Evolutionary conservation across 2,113 vertebrate species (phyloP), one percentile per base, ranked within the genome.

Genomic region (Regulus satrapa): DNA sequence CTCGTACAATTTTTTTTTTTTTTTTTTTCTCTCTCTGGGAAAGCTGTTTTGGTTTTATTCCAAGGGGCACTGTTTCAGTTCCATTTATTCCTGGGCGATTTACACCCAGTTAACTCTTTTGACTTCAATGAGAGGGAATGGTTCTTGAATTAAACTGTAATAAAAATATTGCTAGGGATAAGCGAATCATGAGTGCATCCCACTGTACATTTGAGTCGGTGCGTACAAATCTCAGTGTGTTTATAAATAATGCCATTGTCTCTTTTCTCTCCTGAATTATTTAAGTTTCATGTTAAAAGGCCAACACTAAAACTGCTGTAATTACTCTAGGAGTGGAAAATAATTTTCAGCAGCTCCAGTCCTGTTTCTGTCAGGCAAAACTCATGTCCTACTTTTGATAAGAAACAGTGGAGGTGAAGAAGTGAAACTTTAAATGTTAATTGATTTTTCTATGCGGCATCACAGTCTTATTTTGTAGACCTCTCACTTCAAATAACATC

Each of bases 51-150:
- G 92, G 90, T 90, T 24, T 73, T 88, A 85, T 80, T 96, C 88
- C 90, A 88, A 92, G 62, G 58, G 78, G 62, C 71, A 89, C 82
- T 85, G n/a, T 80, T 96, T 92, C 54, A 61, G 68, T 93, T 94
- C 71, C 58, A 56, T 71, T 87, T 93, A 68, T 72, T 92, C 55
- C 55, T 55, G 12, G 10, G 85, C 92, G 74, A 90, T 85, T 95
- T 94, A 89, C 45, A 94, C 41, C 62, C 69, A 91, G 59, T 95
- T 94, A 96, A 95, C 78, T 94, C 63, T 93, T 91, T 78, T 91
- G 63, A 74, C 55, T 94, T 93, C 76, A 81, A 81, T 73, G 29
- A 80, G 36, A 54, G 6, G 36, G 52, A 87, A 78, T 23, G 5
- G 19, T 62, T 89, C 68, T 59, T 84, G 52, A 81, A 80, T 67